A percentile compares a stretch with the other conserved stretches of the same genome.
Conservation (phyloP, 2,888 invertebrate genomes). For the Pachymerium ferrugineum region DNA sequence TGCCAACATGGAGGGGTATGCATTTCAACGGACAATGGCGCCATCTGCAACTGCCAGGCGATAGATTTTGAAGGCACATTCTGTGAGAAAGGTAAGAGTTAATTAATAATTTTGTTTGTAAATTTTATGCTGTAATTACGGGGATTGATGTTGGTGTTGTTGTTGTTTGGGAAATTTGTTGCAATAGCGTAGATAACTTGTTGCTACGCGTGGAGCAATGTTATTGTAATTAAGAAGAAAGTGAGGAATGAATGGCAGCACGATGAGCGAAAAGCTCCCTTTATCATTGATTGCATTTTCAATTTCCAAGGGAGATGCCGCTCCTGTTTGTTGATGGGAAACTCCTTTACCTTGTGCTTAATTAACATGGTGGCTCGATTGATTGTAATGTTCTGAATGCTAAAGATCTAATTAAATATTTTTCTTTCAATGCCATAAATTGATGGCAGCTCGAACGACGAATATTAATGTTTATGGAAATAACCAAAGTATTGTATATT, state of each 20-base stretch:
- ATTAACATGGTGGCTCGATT: neutral
- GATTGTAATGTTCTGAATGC: neutral
- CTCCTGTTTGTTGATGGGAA: neutral
- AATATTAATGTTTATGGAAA: no score
- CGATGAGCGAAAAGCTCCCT: neutral
- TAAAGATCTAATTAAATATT: neutral
- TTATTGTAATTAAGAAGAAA: neutral
- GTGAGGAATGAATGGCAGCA: neutral
- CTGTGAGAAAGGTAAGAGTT: constrained; percentile 78
- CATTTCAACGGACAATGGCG: constrained; percentile 90
- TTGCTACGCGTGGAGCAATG: neutral
- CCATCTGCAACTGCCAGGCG: constrained; percentile 89
- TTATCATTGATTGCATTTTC: neutral
- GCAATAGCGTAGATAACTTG: no score
- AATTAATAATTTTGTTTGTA: constrained; percentile 40
- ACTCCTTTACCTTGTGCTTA: neutral
- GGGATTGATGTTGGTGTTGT: no score
- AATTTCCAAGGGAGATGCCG: neutral
- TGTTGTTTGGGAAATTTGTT: no score
- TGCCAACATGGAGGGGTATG: constrained; percentile 94
- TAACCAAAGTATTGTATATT: no score
- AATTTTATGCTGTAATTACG: neutral
- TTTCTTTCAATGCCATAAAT: no score
- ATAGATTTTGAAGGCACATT: constrained; percentile 88
- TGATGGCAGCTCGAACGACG: no score